phyloP scores from a whole-genome alignment of 2,113 vertebrate species.

The Poicephalus meyeri region DNA sequence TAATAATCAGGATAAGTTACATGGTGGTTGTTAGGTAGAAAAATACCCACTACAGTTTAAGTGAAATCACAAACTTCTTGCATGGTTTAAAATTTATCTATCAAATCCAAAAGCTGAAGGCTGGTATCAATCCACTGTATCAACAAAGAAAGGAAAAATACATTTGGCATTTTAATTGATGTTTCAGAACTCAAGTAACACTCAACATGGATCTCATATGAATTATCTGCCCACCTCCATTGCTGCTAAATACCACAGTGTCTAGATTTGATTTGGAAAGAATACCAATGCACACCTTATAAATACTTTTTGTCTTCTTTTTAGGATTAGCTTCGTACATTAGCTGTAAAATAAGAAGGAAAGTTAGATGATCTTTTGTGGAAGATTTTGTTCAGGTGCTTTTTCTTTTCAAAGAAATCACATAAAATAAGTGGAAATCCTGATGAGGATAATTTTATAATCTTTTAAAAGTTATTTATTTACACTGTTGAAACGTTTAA shows the following conservation, averaged over 20 bases:
- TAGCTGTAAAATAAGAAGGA: constrained; percentile 81
- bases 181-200: constrained; percentile 56
- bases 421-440: constrained; percentile 66
- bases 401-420: constrained; percentile 69
- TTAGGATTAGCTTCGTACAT: constrained; percentile 93
- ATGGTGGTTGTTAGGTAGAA: constrained; percentile 26
- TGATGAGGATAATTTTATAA: constrained; percentile 54
- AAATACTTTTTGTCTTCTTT: constrained; percentile 96
- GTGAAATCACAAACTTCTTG: constrained; percentile 46
- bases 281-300: constrained; percentile 84
- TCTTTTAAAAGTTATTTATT: constrained; percentile 47
- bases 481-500: constrained; percentile 60
- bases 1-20: constrained; percentile 6
- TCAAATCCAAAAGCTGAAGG: constrained; percentile 60
- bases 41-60: constrained; percentile 52
- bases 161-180: constrained; percentile 54
- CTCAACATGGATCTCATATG: constrained; percentile 62
- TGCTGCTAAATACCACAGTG: constrained; percentile 64
- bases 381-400: constrained; percentile 69
- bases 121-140: constrained; percentile 62
- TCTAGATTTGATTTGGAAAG: constrained; percentile 72
- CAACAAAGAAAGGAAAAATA: constrained; percentile 60
- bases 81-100: constrained; percentile 56
- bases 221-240: constrained; percentile 70
- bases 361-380: constrained; percentile 74